Conservation (phyloP, 1,140 invertebrate species). For the Archegozetes longisetosus region DNA sequence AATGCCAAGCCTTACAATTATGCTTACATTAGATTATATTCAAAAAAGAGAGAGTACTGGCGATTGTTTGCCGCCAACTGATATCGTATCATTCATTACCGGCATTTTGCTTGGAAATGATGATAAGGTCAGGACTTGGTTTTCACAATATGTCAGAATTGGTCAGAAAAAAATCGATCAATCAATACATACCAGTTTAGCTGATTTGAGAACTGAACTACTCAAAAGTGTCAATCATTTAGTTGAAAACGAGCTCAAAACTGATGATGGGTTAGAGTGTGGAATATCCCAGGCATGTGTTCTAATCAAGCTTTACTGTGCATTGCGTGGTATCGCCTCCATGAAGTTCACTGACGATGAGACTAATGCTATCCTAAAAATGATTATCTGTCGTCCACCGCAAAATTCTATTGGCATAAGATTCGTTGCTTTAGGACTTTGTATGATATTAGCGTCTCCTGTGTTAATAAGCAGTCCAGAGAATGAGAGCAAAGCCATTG, state of each 20-base stretch:
- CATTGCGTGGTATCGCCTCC: conserved; percentile 73
- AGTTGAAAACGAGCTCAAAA: neutral
- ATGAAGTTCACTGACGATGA: conserved; percentile 92
- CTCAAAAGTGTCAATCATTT: neutral
- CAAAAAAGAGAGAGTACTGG: neutral
- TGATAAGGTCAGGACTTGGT: conserved; percentile 73
- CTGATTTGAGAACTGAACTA: conserved; percentile 4
- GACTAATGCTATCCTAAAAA: conserved; percentile 56
- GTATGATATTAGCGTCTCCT: conserved; percentile 86
- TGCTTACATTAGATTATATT: conserved; percentile 44
- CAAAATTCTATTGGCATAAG: conserved; percentile 70
- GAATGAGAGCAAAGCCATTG: conserved; percentile 72
- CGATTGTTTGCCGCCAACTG: conserved; percentile 18
- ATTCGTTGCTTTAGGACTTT: conserved; percentile 81
- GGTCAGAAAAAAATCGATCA: conserved; percentile 52
- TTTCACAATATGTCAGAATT: conserved; percentile 72
- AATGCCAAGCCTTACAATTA: conserved; percentile 70
- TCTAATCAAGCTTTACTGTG: conserved; percentile 69
- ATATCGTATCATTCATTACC: conserved; percentile 67
- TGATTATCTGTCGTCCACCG: conserved; percentile 77
- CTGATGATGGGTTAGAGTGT: conserved; percentile 38
- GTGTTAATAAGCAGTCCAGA: conserved; percentile 57
- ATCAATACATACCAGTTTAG: conserved; percentile 1
- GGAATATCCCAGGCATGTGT: conserved; percentile 62
- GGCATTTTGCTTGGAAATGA: conserved; percentile 78